Conservation (phyloP, 2,888 invertebrate species). For the Pachycephus smyrnensis region DNA sequence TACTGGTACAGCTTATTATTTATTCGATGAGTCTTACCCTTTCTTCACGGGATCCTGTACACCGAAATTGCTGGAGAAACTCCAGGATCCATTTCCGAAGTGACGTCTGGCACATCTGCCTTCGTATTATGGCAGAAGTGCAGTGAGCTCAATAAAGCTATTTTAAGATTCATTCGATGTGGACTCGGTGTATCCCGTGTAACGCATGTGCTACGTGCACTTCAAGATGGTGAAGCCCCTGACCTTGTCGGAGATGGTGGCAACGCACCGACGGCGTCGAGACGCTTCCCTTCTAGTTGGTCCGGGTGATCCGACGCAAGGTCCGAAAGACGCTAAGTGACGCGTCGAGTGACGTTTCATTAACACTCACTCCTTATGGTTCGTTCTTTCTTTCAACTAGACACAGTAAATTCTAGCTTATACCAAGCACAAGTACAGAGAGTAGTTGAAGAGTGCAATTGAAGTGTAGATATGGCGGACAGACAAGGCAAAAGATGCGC, state of each 20-base stretch:
- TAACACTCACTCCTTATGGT: constrained; percentile 40
- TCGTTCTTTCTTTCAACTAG: constrained; percentile 12
- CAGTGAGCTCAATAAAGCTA: constrained; percentile 30
- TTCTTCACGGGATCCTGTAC: not conserved
- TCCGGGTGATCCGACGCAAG: not conserved
- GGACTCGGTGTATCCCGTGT: constrained; percentile 7
- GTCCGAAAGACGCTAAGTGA: constrained; percentile 49
- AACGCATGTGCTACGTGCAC: not conserved
- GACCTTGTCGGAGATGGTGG: constrained; percentile 39
- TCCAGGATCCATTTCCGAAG: not conserved
- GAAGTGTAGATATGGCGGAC: constrained; percentile 12
- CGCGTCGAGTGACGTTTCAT: constrained; percentile 56
- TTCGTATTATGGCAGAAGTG: constrained; percentile 2
- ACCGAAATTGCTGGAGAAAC: not conserved
- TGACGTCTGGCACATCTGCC: not conserved
- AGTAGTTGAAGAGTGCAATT: not conserved
- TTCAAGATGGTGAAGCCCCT: constrained; percentile 28
- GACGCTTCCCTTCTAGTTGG: constrained; percentile 23
- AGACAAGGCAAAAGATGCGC: constrained; percentile 29
- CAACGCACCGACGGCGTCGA: constrained; percentile 33
- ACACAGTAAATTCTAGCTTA: not conserved
- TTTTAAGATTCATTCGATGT: constrained; percentile 21
- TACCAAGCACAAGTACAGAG: not conserved
- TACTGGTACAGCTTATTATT: not conserved
- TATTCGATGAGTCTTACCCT: not conserved